These are phyloP conservation scores for Zaprionus kolodkinae DNA, from an alignment of 1,140 invertebrate species.

Conservation along the genomic window DNA sequence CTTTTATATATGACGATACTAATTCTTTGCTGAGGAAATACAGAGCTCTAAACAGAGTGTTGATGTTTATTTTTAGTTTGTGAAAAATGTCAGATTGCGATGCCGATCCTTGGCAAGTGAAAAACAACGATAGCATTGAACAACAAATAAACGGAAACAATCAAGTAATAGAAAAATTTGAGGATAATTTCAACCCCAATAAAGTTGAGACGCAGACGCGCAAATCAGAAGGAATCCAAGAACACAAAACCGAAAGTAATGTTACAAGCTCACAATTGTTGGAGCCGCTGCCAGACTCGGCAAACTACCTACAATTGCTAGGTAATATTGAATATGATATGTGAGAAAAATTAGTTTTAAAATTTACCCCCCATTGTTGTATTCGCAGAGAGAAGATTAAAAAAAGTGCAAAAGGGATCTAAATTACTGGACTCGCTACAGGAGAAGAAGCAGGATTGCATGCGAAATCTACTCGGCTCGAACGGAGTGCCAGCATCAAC, in stretches of 20 bases:
- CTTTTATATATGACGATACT: neutral
- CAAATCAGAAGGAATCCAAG: slow-evolving; percentile 7
- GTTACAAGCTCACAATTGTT: slow-evolving; percentile 19
- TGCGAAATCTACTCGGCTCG: slow-evolving; percentile 81
- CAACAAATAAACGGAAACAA: slow-evolving; percentile 37
- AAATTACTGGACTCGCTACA: slow-evolving; percentile 84
- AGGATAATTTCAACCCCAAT: slow-evolving; percentile 84
- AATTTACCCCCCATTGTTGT: neutral
- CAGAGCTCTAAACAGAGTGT: slow-evolving; percentile 9
- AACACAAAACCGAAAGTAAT: slow-evolving; percentile 30
- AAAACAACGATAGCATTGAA: slow-evolving; percentile 41
- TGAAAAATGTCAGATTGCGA: slow-evolving; percentile 71
- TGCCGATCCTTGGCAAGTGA: slow-evolving; percentile 73
- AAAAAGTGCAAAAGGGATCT: slow-evolving; percentile 84
- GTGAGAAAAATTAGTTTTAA: slow-evolving; percentile 12
- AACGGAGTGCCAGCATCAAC: slow-evolving; percentile 53
- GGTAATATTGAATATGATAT: slow-evolving; percentile 40
- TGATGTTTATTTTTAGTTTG: slow-evolving; percentile 27
- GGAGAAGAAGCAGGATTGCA: slow-evolving; percentile 84
- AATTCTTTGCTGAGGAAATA: slow-evolving; percentile 1
- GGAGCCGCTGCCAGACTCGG: slow-evolving; percentile 84
- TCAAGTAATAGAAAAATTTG: slow-evolving; percentile 71
- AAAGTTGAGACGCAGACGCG: slow-evolving; percentile 14
- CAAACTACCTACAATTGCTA: slow-evolving; percentile 68
- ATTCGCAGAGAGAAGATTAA: slow-evolving; percentile 84